Evolutionary conservation across 2,797 vertebrate species (phyloP).

Genomic region (Melanotaenia pygmaea): DNA sequence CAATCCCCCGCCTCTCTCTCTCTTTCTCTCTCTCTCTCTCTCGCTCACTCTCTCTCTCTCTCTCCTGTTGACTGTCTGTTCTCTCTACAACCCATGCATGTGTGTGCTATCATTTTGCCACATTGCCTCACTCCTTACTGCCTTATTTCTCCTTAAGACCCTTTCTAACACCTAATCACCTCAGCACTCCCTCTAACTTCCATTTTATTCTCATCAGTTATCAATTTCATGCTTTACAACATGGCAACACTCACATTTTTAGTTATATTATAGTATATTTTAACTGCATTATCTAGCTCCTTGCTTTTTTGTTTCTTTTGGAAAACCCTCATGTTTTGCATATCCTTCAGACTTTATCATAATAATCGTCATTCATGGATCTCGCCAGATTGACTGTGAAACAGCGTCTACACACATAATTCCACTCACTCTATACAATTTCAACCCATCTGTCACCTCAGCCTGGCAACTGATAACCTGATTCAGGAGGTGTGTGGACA

Average conservation of each 20-base stretch:
- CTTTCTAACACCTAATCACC: conserved; percentile 14
- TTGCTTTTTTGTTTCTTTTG: neutral
- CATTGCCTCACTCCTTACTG: neutral
- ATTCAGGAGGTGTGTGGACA: conserved; percentile 16
- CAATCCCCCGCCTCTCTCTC: neutral
- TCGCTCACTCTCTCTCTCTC: neutral
- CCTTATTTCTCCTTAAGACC: conserved; percentile 1
- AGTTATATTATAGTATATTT: too few species aligned
- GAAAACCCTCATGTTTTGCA: too few species aligned
- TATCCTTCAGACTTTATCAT: neutral
- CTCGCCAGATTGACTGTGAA: neutral
- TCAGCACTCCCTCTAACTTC: neutral
- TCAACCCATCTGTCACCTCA: conserved; percentile 16
- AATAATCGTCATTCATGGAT: neutral
- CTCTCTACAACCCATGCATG: neutral
- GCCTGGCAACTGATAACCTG: conserved; percentile 7
- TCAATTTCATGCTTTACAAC: too few species aligned
- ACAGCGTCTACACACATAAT: neutral
- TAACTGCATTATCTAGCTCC: neutral
- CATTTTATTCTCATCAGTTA: neutral
- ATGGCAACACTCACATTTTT: too few species aligned
- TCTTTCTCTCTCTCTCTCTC: too few species aligned
- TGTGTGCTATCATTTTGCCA: conserved; percentile 11
- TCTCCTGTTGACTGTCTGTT: conserved; percentile 3
- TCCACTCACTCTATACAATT: neutral